phyloP scores from a whole-genome alignment of 1,140 invertebrate genomes.

The Lucilia sericata region DNA sequence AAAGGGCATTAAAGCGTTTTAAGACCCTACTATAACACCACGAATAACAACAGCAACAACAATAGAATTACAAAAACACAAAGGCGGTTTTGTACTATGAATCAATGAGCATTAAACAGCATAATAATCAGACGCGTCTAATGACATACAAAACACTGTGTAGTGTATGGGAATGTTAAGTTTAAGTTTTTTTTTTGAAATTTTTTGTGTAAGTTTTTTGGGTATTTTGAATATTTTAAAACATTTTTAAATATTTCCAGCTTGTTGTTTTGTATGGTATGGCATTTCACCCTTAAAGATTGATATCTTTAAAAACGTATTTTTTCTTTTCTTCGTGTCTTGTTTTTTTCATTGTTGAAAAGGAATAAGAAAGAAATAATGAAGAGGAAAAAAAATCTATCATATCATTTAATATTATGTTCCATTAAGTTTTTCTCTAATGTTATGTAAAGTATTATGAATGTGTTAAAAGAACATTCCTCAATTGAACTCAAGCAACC shows the following conservation, averaged over 20 bases:
- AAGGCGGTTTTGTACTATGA: slow-evolving; percentile 22
- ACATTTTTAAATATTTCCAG: slow-evolving; percentile 14
- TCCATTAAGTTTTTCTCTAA: slow-evolving; percentile 24
- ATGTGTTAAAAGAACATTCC: slow-evolving; percentile 29
- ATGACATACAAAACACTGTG: background rate
- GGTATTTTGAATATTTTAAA: slow-evolving; percentile 18
- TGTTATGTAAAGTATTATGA: slow-evolving; percentile 27
- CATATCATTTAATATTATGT: slow-evolving; percentile 21
- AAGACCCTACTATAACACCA: slow-evolving; percentile 22
- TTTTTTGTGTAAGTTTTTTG: background rate
- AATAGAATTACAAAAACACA: slow-evolving; percentile 9
- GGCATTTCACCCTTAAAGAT: slow-evolving; percentile 23
- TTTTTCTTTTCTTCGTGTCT: background rate
- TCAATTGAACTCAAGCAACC: slow-evolving; percentile 20
- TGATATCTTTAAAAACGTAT: background rate
- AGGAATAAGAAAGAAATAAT: background rate
- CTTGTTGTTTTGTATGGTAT: background rate
- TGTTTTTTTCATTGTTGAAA: background rate
- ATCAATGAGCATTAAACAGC: background rate
- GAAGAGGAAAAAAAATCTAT: slow-evolving; percentile 4
- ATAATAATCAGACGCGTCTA: background rate
- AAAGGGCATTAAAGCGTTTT: slow-evolving; percentile 31
- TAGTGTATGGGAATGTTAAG: background rate
- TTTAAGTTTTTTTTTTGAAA: background rate
- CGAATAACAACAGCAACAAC: background rate